Percentiles rank a stretch among this genome's conserved stretches.
Conservation (phyloP, 2,797 vertebrate species). For the Botia almorhae region DNA sequence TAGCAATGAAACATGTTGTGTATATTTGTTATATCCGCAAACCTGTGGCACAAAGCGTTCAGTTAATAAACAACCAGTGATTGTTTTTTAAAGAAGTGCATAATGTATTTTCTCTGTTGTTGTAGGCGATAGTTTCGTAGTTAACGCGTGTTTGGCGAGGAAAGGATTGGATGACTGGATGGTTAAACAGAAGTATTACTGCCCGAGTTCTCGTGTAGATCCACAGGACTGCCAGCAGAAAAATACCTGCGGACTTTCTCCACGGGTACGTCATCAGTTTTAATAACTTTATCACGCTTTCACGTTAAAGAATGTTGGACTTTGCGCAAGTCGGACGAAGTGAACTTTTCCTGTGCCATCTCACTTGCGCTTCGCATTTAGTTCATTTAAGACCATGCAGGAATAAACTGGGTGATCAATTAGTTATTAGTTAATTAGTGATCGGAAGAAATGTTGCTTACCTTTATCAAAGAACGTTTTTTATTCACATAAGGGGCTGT, state of each 20-base stretch:
- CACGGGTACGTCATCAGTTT: constrained; percentile 83
- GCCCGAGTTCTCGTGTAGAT: constrained; percentile 74
- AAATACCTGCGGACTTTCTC: constrained; percentile 79
- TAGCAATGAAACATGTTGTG: background rate
- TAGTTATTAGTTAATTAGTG: too few species aligned
- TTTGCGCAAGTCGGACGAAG: background rate
- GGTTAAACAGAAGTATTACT: constrained; percentile 91
- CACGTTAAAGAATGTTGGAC: constrained; percentile 1
- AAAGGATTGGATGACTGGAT: constrained; percentile 97
- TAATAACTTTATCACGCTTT: constrained; percentile 3
- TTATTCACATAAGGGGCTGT: background rate
- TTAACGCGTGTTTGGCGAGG: constrained; percentile 93
- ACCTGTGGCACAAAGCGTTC: background rate
- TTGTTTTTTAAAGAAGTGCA: background rate
- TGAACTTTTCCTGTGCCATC: background rate
- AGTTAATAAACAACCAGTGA: background rate
- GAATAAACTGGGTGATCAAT: background rate
- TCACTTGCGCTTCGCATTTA: background rate
- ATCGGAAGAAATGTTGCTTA: background rate
- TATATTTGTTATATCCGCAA: background rate
- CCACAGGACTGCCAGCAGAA: constrained; percentile 84
- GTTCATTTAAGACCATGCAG: background rate
- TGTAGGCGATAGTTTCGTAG: constrained; percentile 96
- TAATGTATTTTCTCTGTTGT: constrained; percentile 43
- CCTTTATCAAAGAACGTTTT: background rate